Conservation (phyloP, 2,113 vertebrate genomes). For the Hippopotamus amphibius region DNA sequence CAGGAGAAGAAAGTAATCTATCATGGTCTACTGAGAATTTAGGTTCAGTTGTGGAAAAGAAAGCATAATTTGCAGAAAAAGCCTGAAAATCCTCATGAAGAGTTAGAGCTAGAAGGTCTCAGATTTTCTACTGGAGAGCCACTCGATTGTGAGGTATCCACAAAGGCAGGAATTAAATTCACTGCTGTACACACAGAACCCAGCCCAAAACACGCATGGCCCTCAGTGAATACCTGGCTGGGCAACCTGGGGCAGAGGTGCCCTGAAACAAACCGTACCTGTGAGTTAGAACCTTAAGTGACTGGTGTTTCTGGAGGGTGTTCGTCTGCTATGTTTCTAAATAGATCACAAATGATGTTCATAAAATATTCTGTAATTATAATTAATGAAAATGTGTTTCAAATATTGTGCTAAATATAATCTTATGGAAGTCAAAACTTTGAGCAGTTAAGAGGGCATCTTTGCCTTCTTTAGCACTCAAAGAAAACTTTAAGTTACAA, state of each 20-base stretch:
- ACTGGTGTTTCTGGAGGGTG: background rate
- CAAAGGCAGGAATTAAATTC: background rate
- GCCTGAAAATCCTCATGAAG: background rate
- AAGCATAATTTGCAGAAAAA: background rate
- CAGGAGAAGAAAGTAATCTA: background rate
- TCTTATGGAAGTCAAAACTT: constrained; percentile 19
- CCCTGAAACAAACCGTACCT: background rate
- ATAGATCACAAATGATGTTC: background rate
- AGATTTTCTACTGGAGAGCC: background rate
- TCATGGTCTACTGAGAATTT: background rate
- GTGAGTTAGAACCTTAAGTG: background rate
- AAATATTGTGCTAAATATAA: background rate
- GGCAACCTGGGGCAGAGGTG: rapidly evolving
- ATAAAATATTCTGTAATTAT: background rate
- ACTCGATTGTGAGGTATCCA: background rate
- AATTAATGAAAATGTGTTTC: background rate
- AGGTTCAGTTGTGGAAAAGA: background rate
- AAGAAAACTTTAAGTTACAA: background rate
- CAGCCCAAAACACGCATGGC: background rate
- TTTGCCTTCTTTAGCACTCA: background rate
- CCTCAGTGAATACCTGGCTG: background rate
- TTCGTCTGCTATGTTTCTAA: background rate
- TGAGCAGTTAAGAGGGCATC: background rate
- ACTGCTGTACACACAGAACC: background rate
- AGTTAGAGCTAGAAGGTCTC: background rate